phyloP scores from a whole-genome alignment of 2,888 invertebrate species.

The Neoscelio sp. region DNA sequence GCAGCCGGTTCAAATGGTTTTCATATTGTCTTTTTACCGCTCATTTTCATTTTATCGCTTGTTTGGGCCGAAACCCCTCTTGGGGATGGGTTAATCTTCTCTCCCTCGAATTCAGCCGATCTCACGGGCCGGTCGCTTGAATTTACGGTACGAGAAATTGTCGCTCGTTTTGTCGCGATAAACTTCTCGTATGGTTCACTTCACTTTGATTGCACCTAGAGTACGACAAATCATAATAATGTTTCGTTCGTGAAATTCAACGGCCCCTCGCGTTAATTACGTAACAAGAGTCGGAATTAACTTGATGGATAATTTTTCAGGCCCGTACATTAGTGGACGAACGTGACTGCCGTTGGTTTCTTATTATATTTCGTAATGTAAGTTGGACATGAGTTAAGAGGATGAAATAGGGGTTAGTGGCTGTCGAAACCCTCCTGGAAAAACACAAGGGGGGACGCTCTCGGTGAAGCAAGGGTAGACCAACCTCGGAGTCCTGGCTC shows the following conservation, averaged over 20 bases:
- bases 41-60: slow-evolving; percentile 83
- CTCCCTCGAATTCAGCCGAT: slow-evolving; percentile 27
- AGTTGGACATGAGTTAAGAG: slow-evolving; percentile 28
- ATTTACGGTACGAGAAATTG: slow-evolving; percentile 57
- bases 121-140: slow-evolving; percentile 27
- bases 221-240: slow-evolving; percentile 41
- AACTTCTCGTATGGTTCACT: slow-evolving; percentile 57
- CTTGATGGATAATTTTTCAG: slow-evolving; percentile 18
- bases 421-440: slow-evolving; percentile 72
- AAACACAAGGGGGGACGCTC: slow-evolving; percentile 69
- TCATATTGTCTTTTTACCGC: slow-evolving; percentile 83
- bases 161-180: slow-evolving; percentile 63
- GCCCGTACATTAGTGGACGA: not conserved
- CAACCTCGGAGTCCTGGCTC: slow-evolving; percentile 72
- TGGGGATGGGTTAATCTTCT: slow-evolving; percentile 77
- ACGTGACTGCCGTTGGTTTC: slow-evolving; percentile 30
- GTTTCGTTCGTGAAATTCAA: slow-evolving; percentile 36
- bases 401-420: slow-evolving; percentile 30
- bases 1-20: slow-evolving; percentile 79
- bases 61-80: slow-evolving; percentile 77
- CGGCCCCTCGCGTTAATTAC: slow-evolving; percentile 21
- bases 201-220: slow-evolving; percentile 43
- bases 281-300: slow-evolving; percentile 13
- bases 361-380: slow-evolving; percentile 23
- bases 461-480: slow-evolving; percentile 67